Evolutionary conservation across 2,888 invertebrate genomes (phyloP).

Genomic region (Pseudococcus viburni): DNA sequence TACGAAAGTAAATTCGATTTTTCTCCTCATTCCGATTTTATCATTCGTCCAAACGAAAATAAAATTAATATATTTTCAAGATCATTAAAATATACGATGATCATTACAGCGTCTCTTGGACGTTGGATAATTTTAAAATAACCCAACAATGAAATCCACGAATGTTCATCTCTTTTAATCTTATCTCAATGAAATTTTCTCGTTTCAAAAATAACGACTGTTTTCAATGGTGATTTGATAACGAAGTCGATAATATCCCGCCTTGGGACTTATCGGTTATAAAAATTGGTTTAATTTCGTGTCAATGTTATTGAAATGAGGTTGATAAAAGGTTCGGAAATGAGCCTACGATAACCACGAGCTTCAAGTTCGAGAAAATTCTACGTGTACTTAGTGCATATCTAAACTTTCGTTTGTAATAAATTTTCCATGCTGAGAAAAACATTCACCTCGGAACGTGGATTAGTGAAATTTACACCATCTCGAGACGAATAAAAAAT

Average conservation of each 20-base stretch:
- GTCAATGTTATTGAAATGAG: conserved; percentile 11
- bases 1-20: not conserved
- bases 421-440: not conserved
- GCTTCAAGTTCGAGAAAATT: not conserved
- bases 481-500: not conserved
- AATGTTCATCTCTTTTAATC: not conserved
- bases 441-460: not conserved
- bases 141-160: not conserved
- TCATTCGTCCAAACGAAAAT: not conserved
- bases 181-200: conserved; percentile 8
- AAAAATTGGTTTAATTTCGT: conserved; percentile 40
- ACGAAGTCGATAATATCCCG: conserved; percentile 14
- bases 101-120: not conserved
- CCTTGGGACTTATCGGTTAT: conserved; percentile 8
- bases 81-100: not conserved
- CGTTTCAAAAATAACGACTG: conserved; percentile 2
- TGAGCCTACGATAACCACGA: not conserved
- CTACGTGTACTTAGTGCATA: not conserved
- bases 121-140: not conserved
- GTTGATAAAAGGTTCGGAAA: conserved; percentile 9
- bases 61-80: not conserved
- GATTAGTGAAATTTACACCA: not conserved
- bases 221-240: conserved; percentile 5
- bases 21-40: not conserved
- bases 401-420: not conserved